Conservation (phyloP, 2,888 invertebrate species). For the Therioaphis trifolii region DNA sequence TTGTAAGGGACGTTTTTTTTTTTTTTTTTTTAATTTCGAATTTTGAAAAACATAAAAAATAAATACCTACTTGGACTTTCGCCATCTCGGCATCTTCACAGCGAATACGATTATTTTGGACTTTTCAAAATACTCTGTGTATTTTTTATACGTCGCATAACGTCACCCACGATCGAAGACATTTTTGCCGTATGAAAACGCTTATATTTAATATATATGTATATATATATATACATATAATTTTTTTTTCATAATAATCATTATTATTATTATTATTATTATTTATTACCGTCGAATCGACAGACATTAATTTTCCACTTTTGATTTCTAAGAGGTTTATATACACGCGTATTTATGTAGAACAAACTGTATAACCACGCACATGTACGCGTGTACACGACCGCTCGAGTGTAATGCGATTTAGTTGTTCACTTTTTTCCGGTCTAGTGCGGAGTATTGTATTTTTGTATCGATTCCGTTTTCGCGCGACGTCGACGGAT, state of each 20-base stretch:
- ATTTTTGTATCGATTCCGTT: conserved; percentile 22
- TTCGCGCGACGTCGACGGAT: background rate
- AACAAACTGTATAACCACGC: background rate
- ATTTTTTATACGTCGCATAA: background rate
- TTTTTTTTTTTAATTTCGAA: conserved; percentile 29
- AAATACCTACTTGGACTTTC: background rate
- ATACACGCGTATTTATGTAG: background rate
- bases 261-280: background rate
- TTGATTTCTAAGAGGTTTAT: conserved; percentile 7
- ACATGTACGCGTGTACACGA: background rate
- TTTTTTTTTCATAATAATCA: background rate
- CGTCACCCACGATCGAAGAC: background rate
- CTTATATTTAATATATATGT: no score
- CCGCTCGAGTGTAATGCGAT: background rate
- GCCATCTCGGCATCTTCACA: background rate
- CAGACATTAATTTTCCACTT: background rate
- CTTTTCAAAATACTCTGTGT: background rate
- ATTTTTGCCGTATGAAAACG: background rate
- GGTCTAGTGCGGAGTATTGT: conserved; percentile 22
- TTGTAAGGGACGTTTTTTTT: conserved; percentile 29
- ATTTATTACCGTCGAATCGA: no score
- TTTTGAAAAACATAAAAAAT: background rate
- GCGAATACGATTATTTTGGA: background rate
- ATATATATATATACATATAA: no score
- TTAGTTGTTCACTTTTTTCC: conserved; percentile 7